A percentile compares a stretch with the other conserved stretches of the same genome.
These are phyloP conservation scores for Pagetopsis macropterus DNA, from an alignment of 2,797 vertebrate species.

Conservation along the genomic window DNA sequence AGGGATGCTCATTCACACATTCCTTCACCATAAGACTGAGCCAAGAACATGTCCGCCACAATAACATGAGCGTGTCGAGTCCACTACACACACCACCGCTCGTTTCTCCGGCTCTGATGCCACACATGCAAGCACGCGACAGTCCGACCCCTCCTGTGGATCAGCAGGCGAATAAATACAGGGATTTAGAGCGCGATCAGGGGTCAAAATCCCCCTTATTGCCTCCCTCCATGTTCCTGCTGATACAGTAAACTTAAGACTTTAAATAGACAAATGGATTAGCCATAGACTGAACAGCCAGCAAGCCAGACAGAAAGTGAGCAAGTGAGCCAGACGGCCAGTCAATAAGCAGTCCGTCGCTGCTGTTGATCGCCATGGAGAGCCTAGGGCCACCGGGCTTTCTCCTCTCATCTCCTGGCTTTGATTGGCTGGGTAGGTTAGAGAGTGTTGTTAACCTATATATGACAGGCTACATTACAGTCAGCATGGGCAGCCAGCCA, in stretches of 20 bases:
- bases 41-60: slow-evolving; percentile 54
- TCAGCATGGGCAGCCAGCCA: slow-evolving; percentile 82
- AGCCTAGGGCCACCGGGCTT: slow-evolving; percentile 61
- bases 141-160: slow-evolving; percentile 14
- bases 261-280: slow-evolving; percentile 72
- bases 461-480: slow-evolving; percentile 90
- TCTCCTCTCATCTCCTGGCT: slow-evolving; percentile 65
- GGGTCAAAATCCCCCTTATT: slow-evolving; percentile 69
- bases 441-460: slow-evolving; percentile 88
- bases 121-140: slow-evolving; percentile 3
- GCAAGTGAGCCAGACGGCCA: slow-evolving; percentile 74
- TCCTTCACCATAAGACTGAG: slow-evolving; percentile 35
- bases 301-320: slow-evolving; percentile 68
- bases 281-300: slow-evolving; percentile 38
- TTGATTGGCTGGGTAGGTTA: slow-evolving; percentile 85
- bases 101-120: slow-evolving; percentile 9
- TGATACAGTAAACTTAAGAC: slow-evolving; percentile 60
- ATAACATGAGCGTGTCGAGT: slow-evolving; percentile 4
- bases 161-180: slow-evolving; percentile 54
- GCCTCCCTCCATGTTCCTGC: slow-evolving; percentile 46
- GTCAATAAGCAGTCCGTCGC: slow-evolving; percentile 74
- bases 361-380: slow-evolving; percentile 79
- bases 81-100: slow-evolving; percentile 2
- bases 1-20: slow-evolving; percentile 51
- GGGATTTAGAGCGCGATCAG: slow-evolving; percentile 66